phyloP scores from a whole-genome alignment of 2,888 invertebrate genomes.

The Mamestra brassicae region DNA sequence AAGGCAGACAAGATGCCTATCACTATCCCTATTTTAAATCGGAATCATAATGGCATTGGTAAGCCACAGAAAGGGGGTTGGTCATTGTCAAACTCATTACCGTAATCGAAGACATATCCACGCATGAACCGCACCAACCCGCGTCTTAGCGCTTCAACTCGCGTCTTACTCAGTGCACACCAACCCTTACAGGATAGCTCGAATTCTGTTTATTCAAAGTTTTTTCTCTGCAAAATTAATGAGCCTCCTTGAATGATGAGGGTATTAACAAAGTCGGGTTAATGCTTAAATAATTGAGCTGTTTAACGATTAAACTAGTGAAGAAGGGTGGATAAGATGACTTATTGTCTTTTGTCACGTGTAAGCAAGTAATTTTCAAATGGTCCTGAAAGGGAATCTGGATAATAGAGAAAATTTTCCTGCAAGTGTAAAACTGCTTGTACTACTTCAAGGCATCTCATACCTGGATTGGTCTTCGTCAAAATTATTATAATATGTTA shows the following conservation, averaged over 20 bases:
- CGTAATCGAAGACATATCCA: neutral
- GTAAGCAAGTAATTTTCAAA: too few species aligned
- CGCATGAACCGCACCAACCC: neutral
- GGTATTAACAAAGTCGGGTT: constrained; percentile 54
- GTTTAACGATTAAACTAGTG: constrained; percentile 52
- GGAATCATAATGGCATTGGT: neutral
- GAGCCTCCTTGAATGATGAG: constrained; percentile 57
- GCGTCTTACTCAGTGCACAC: constrained; percentile 17
- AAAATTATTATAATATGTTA: too few species aligned
- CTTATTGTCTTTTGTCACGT: neutral
- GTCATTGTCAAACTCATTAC: neutral
- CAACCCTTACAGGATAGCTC: constrained; percentile 36
- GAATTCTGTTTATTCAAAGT: constrained; percentile 60
- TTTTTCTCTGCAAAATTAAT: constrained; percentile 62
- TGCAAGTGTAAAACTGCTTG: too few species aligned
- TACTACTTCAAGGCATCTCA: too few species aligned
- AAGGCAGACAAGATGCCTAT: too few species aligned
- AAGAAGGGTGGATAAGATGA: constrained; percentile 13
- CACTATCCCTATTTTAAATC: neutral
- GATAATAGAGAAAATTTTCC: too few species aligned
- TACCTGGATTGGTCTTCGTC: too few species aligned
- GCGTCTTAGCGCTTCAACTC: neutral
- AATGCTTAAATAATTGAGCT: constrained; percentile 58
- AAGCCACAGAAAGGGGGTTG: neutral
- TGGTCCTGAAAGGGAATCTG: neutral